Evolutionary conservation across 2,113 vertebrate species (phyloP), one percentile per base, ranked within the genome.

Genomic region (Chauna torquata): DNA sequence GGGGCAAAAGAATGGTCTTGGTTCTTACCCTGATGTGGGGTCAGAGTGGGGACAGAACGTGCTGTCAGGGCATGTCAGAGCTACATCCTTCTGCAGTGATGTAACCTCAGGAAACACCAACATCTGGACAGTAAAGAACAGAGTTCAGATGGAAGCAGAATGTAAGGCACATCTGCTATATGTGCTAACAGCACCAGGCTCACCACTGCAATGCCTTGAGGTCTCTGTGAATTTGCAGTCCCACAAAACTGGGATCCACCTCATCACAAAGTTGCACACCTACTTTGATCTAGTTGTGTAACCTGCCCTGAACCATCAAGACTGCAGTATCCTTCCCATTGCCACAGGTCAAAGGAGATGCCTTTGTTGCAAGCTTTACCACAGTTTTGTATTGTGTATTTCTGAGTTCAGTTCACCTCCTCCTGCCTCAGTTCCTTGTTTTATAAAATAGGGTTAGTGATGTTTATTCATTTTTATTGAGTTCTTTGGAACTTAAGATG

Each of bases 381-480:
- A 4, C 36, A 32, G 7, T 30, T 77, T 34, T 64, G 17, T 42
- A 42, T 14, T 23, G 30, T 32, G 9, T 15, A 4, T 65, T 88
- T 90, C 8, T 82, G 18, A 90, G 84, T 69, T n/a, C 27, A 13
- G 7, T 58, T 93, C 52, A 74, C 11, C 23, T 62, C 34, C 15
- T 66, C 4, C 62, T 91, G 64, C 36, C 36, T 87, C 59, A 44
- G 12, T 81, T 79, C 78, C 52, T 82, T 81, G 36, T 44, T 91
- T 82, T 82, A 30, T 23, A 3, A 1, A 77, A 58, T 18, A 28
- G 42, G 69, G 9, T 28, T 62, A 64, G 44, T 68, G 30, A 44
- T 50, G 28, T 87, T 94, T 59, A 94, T 81, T 54, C 11, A 68
- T 75, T 88, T 96, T 82, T 65, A 90, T 65, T 54, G 77, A 91